phyloP scores from a whole-genome alignment of 2,797 vertebrate genomes.

The Vespertilio murinus region DNA sequence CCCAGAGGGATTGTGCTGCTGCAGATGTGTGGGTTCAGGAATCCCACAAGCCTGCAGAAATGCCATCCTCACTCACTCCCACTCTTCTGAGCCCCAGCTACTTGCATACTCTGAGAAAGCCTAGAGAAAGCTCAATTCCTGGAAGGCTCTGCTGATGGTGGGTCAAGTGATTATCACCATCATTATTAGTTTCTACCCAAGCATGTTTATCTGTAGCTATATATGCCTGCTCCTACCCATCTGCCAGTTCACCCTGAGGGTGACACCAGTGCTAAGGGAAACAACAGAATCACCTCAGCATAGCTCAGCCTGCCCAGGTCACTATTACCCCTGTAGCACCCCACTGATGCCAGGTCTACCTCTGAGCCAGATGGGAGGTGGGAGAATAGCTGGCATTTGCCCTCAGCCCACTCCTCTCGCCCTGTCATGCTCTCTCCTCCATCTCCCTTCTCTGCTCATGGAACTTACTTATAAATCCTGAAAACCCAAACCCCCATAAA shows the following conservation, averaged over 20 bases:
- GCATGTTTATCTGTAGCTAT: neutral
- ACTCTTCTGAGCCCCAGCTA: neutral
- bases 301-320: neutral
- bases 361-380: neutral
- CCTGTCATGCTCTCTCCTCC: conserved; percentile 40
- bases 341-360: neutral
- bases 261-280: neutral
- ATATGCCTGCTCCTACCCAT: neutral
- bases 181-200: neutral
- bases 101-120: neutral
- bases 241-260: neutral
- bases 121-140: neutral
- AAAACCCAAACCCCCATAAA: conserved; percentile 80
- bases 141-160: neutral
- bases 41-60: neutral
- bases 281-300: neutral
- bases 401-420: conserved; percentile 9
- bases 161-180: neutral
- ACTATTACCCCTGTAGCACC: neutral
- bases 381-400: neutral
- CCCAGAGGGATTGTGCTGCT: neutral
- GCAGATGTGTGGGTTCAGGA: neutral
- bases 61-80: neutral
- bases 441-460: conserved; percentile 67
- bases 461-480: conserved; percentile 80